These are phyloP conservation scores for Xanthia togata DNA, from an alignment of 2,888 invertebrate species.

Conservation along the genomic window DNA sequence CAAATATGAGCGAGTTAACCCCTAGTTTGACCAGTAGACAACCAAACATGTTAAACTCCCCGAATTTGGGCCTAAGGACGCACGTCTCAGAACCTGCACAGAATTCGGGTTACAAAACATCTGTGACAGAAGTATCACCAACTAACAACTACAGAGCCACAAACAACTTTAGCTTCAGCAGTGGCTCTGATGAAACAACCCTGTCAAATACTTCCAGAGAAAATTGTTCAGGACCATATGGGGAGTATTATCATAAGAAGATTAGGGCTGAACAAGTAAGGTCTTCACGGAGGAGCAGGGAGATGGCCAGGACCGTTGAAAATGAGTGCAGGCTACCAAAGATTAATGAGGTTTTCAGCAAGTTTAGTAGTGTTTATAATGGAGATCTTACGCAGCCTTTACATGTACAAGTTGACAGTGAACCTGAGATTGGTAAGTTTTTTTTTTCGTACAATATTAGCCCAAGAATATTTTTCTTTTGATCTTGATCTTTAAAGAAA, in stretches of 20 bases:
- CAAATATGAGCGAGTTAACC: not conserved
- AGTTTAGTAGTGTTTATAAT: slow-evolving; percentile 67
- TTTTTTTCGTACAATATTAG: not conserved
- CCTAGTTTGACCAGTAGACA: not conserved
- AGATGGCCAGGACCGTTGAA: slow-evolving; percentile 14
- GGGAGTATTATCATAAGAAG: slow-evolving; percentile 78
- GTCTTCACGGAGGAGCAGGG: slow-evolving; percentile 42
- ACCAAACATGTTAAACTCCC: slow-evolving; percentile 9
- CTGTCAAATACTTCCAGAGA: slow-evolving; percentile 33
- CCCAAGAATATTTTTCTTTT: not conserved
- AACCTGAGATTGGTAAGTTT: slow-evolving; percentile 75
- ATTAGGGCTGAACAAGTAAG: slow-evolving; percentile 74
- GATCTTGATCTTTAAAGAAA: not conserved
- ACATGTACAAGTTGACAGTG: slow-evolving; percentile 76
- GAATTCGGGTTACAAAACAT: not conserved
- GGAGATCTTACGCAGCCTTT: slow-evolving; percentile 72
- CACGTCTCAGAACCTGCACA: not conserved
- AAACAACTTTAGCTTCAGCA: slow-evolving; percentile 9
- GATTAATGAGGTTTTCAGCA: slow-evolving; percentile 78
- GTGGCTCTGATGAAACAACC: slow-evolving; percentile 38
- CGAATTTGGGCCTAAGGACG: not conserved
- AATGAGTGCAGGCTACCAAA: slow-evolving; percentile 70
- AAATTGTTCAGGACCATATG: slow-evolving; percentile 16
- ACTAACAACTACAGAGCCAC: not conserved
- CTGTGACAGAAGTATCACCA: not conserved